Conservation (phyloP, 1,140 invertebrate genomes). For the Hycleus phaleratus region DNA sequence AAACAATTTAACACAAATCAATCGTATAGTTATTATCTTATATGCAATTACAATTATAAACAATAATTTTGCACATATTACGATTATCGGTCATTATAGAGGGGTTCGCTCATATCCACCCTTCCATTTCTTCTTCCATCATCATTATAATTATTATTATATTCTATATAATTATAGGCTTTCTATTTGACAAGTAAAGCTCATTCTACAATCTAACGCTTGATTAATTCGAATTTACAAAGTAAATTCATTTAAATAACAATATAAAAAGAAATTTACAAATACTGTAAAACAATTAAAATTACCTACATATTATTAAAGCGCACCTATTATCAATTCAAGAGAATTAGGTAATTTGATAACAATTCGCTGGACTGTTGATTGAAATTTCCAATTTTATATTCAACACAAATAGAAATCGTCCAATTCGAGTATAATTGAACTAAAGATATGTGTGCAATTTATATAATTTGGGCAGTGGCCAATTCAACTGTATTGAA, state of each 20-base stretch:
- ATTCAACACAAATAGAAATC: not conserved
- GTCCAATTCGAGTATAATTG: slow-evolving; percentile 2
- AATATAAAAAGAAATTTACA: slow-evolving; percentile 3
- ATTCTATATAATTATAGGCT: slow-evolving; percentile 4
- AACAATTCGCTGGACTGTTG: slow-evolving; percentile 10
- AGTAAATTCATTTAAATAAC: slow-evolving; percentile 1
- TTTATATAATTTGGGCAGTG: slow-evolving; percentile 30
- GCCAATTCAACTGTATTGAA: slow-evolving; percentile 34
- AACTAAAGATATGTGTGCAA: slow-evolving; percentile 30
- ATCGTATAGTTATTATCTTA: not conserved
- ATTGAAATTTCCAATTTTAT: slow-evolving; percentile 6
- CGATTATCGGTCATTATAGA: too few species aligned
- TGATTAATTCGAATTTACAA: not conserved
- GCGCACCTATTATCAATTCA: slow-evolving; percentile 3
- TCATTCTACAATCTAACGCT: slow-evolving; percentile 14
- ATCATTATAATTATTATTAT: not conserved
- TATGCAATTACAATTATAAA: not conserved
- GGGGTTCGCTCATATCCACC: too few species aligned
- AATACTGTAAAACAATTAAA: not conserved
- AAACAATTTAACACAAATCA: not conserved
- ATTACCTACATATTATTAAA: slow-evolving; percentile 4
- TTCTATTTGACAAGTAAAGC: slow-evolving; percentile 19
- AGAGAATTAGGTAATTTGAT: not conserved
- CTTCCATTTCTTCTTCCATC: not conserved
- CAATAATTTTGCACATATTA: not conserved